Evolutionary conservation across 2,888 invertebrate genomes (phyloP).

Genomic region (Sialis lutaria): DNA sequence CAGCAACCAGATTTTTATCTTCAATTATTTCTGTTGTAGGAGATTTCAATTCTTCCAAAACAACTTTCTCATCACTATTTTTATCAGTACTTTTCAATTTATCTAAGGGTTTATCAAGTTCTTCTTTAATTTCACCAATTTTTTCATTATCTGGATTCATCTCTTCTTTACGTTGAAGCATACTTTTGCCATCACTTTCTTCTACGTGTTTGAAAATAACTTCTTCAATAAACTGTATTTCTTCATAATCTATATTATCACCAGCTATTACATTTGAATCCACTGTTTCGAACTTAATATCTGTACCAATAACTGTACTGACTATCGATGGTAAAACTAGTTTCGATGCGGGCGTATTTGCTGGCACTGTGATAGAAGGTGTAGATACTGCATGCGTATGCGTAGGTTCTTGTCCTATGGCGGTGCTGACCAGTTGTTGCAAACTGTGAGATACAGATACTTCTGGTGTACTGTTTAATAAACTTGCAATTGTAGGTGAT

Average conservation of each 20-base stretch:
- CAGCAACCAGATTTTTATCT: background rate
- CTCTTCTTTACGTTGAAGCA: slow-evolving; percentile 5
- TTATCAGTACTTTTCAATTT: background rate
- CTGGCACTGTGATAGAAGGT: slow-evolving; percentile 55
- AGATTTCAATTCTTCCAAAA: slow-evolving; percentile 1
- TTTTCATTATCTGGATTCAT: background rate
- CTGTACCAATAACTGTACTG: background rate
- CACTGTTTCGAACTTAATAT: slow-evolving; percentile 1
- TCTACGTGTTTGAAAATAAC: slow-evolving; percentile 4
- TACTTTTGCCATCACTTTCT: slow-evolving; percentile 4
- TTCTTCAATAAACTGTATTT: slow-evolving; percentile 5
- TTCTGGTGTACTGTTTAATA: slow-evolving; percentile 27
- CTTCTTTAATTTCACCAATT: slow-evolving; percentile 4
- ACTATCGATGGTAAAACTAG: background rate
- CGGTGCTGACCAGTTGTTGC: slow-evolving; percentile 30
- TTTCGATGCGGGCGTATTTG: slow-evolving; percentile 30
- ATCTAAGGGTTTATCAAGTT: slow-evolving; percentile 1
- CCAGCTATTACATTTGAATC: background rate
- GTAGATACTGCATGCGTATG: background rate
- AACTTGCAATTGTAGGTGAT: slow-evolving; percentile 34
- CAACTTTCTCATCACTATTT: background rate
- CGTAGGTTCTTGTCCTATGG: slow-evolving; percentile 22
- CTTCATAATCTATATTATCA: slow-evolving; percentile 4
- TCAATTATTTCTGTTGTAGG: slow-evolving; percentile 4
- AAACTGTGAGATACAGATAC: slow-evolving; percentile 27